phyloP scores from a whole-genome alignment of 2,888 invertebrate genomes.

The Ypsolopha sequella region DNA sequence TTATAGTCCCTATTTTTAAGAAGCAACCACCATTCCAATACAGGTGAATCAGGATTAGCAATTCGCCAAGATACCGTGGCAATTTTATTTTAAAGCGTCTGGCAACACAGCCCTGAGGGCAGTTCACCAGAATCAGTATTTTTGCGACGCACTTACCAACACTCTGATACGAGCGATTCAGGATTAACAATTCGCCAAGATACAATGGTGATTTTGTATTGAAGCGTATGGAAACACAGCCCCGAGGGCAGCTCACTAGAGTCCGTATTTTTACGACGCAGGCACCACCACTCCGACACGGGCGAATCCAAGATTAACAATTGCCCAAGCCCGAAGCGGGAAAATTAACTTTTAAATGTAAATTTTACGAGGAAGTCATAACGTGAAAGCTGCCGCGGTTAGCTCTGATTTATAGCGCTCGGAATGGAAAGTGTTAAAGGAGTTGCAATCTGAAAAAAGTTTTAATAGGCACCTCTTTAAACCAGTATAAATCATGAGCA shows the following conservation, averaged over 20 bases:
- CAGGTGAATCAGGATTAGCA: no score
- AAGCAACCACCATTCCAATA: no score
- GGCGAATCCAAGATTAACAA: slow-evolving; percentile 61
- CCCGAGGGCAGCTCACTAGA: background rate
- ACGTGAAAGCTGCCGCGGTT: slow-evolving; percentile 66
- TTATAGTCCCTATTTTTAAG: no score
- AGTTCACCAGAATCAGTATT: no score
- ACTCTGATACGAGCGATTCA: no score
- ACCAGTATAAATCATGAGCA: slow-evolving; percentile 64
- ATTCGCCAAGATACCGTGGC: no score
- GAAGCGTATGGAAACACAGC: background rate
- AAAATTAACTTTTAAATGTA: slow-evolving; percentile 70
- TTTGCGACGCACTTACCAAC: no score
- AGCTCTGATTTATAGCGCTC: slow-evolving; percentile 64
- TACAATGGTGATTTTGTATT: no score
- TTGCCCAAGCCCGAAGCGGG: slow-evolving; percentile 53
- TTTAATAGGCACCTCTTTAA: slow-evolving; percentile 69
- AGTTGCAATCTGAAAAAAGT: slow-evolving; percentile 69
- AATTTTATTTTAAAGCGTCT: no score
- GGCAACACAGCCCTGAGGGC: no score
- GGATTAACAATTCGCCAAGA: no score
- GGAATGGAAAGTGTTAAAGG: slow-evolving; percentile 68
- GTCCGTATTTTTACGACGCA: slow-evolving; percentile 1
- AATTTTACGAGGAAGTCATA: slow-evolving; percentile 69
- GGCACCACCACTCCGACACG: slow-evolving; percentile 19